Evolutionary conservation across 2,888 invertebrate genomes (phyloP).

Genomic region (Aphrophora alni): DNA sequence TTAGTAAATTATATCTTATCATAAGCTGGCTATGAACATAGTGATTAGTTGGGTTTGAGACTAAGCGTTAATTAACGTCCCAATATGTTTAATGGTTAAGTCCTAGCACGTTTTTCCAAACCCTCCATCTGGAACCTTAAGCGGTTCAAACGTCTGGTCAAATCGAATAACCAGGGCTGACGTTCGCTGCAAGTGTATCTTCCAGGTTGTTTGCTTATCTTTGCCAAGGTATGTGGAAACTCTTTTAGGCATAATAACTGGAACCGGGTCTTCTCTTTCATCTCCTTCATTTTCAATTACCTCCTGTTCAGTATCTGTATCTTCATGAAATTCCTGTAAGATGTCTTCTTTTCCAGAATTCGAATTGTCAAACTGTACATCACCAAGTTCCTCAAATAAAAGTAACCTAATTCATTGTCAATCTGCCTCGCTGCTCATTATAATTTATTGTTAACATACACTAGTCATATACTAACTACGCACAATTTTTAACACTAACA

Average conservation of each 20-base stretch:
- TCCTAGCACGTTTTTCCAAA: too few species aligned
- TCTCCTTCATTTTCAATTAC: not conserved
- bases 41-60: too few species aligned
- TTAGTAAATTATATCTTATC: too few species aligned
- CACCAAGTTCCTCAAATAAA: not conserved
- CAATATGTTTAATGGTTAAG: too few species aligned
- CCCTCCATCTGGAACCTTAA: too few species aligned
- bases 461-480: not conserved
- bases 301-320: not conserved
- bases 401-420: not conserved
- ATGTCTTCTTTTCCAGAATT: not conserved
- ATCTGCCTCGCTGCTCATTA: conserved; percentile 3
- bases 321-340: not conserved
- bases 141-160: too few species aligned
- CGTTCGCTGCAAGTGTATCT: not conserved
- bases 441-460: conserved; percentile 4
- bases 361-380: not conserved
- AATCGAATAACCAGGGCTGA: too few species aligned
- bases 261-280: not conserved
- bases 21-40: too few species aligned
- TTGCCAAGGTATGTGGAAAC: not conserved
- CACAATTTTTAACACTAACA: not conserved
- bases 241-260: not conserved
- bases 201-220: not conserved
- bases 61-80: too few species aligned